Percentiles rank a stretch among this genome's conserved stretches.
Conservation (phyloP, 2,113 vertebrate genomes). For the Xyliphius kryptos region DNA sequence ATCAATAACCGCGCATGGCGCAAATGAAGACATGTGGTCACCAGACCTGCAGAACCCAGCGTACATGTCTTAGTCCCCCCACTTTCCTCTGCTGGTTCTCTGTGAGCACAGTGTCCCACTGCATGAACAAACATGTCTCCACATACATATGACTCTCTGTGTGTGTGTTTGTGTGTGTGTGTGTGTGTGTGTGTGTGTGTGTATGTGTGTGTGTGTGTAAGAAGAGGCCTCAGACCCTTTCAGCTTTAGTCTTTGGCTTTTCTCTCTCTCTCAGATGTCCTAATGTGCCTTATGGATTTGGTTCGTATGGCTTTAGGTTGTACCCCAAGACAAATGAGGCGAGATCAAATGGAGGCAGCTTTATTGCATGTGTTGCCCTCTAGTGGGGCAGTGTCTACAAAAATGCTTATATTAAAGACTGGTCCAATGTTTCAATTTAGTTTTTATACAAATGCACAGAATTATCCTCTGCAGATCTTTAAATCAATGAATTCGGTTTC, state of each 20-base stretch:
- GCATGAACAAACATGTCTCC: slow-evolving; percentile 61
- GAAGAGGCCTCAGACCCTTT: slow-evolving; percentile 11
- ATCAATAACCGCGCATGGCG: slow-evolving; percentile 49
- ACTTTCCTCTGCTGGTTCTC: slow-evolving; percentile 46
- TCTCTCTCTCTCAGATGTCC: slow-evolving; percentile 1
- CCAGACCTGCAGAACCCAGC: slow-evolving; percentile 52
- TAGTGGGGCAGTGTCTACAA: slow-evolving; percentile 42
- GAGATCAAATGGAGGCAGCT: slow-evolving; percentile 33
- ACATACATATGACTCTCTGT: slow-evolving; percentile 44
- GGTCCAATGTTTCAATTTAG: too few species aligned
- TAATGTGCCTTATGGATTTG: slow-evolving; percentile 3
- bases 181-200: slow-evolving; percentile 37
- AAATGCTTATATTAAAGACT: too few species aligned
- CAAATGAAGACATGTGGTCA: slow-evolving; percentile 64
- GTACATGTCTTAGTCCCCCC: slow-evolving; percentile 10
- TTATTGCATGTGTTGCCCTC: slow-evolving; percentile 59
- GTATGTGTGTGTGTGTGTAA: slow-evolving; percentile 32
- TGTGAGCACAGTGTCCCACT: slow-evolving; percentile 54
- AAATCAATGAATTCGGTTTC: too few species aligned
- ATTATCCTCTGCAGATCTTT: too few species aligned
- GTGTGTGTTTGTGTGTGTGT: slow-evolving; percentile 37
- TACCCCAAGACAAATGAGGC: slow-evolving; percentile 8
- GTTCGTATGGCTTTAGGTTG: slow-evolving; percentile 14
- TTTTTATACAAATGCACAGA: too few species aligned
- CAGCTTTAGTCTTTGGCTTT: slow-evolving; percentile 3